phyloP scores from a whole-genome alignment of 2,888 invertebrate species.

The Chrysopilus asiliformis region DNA sequence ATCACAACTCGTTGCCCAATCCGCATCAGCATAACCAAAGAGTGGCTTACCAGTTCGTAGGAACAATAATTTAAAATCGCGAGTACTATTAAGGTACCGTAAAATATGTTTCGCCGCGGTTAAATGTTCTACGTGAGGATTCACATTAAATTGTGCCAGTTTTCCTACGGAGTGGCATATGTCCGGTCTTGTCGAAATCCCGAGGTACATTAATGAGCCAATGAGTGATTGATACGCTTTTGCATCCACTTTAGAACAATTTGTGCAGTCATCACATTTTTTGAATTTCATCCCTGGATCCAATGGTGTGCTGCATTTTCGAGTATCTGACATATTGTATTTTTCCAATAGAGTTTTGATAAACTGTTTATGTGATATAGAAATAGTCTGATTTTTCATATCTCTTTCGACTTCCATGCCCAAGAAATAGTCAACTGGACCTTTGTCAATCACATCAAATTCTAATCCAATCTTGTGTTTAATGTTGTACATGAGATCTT shows the following conservation, averaged over 20 bases:
- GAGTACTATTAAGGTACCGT: slow-evolving; percentile 14
- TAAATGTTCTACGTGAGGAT: slow-evolving; percentile 17
- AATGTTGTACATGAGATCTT: neutral
- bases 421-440: slow-evolving; percentile 1
- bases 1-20: slow-evolving; percentile 14
- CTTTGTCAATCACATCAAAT: no score
- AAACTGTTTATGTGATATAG: neutral
- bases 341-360: neutral
- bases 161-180: no score
- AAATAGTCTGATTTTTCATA: neutral
- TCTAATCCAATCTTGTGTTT: neutral
- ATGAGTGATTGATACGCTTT: slow-evolving; percentile 9
- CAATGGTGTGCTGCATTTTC: slow-evolving; percentile 7
- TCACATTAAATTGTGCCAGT: no score
- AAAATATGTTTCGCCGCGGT: slow-evolving; percentile 15
- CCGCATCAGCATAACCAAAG: slow-evolving; percentile 15
- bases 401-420: slow-evolving; percentile 2
- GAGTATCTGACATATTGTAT: slow-evolving; percentile 2
- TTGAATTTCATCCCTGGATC: no score
- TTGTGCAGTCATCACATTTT: no score
- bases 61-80: slow-evolving; percentile 13
- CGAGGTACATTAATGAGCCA: no score
- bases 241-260: neutral
- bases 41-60: slow-evolving; percentile 10
- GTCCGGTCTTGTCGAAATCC: no score